phyloP scores from a whole-genome alignment of 2,888 invertebrate genomes.

The Acanthosepion pharaonis region DNA sequence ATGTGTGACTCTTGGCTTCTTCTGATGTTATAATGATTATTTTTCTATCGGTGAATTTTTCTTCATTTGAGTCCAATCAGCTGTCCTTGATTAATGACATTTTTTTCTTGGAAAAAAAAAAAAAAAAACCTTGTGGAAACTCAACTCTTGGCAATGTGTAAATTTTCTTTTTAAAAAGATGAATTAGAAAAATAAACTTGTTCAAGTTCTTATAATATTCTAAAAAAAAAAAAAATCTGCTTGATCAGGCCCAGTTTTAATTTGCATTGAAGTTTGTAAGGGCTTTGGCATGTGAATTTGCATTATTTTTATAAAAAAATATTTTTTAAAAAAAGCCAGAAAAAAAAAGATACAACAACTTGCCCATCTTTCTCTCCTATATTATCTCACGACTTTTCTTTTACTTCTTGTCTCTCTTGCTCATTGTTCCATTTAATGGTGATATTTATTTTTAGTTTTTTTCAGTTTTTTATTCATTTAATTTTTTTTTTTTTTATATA shows the following conservation, averaged over 20 bases:
- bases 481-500: too few relatives aligned
- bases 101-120: neutral
- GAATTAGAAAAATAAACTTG: too few relatives aligned
- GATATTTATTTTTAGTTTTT: too few relatives aligned
- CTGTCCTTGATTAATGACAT: neutral
- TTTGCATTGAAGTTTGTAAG: neutral
- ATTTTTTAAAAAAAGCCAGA: neutral
- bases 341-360: neutral
- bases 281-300: neutral
- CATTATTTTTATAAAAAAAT: slow-evolving; percentile 37
- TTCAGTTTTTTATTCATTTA: too few relatives aligned
- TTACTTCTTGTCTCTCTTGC: too few relatives aligned
- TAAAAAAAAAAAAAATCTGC: too few relatives aligned
- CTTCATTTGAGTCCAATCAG: neutral
- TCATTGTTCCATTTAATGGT: too few relatives aligned
- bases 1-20: too few relatives aligned
- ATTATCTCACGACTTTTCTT: too few relatives aligned
- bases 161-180: neutral
- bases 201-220: too few relatives aligned
- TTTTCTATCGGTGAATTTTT: neutral
- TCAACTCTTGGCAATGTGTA: neutral
- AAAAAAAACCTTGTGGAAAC: neutral
- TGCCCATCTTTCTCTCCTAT: neutral
- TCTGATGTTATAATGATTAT: neutral
- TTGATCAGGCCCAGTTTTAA: neutral